These are phyloP conservation scores for Glaucopsyche alexis DNA, from an alignment of 2,888 invertebrate species.

Conservation along the genomic window DNA sequence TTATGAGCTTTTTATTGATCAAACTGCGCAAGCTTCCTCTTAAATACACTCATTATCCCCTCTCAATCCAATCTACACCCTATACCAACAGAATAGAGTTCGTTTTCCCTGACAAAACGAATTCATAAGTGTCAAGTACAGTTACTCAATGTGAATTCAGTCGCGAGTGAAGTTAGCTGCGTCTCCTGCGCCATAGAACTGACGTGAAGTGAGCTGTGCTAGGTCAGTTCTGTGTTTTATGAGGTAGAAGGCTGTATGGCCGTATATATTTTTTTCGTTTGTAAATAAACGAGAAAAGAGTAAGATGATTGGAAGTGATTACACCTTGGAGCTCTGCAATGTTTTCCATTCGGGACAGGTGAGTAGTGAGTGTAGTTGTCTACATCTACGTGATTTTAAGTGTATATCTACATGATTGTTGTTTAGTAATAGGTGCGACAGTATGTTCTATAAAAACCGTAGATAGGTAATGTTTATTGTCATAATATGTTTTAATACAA, in stretches of 20 bases:
- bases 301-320: slow-evolving; percentile 90
- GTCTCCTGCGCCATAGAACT: slow-evolving; percentile 46
- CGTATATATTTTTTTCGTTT: slow-evolving; percentile 43
- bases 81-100: slow-evolving; percentile 20
- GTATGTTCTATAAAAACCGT: not conserved
- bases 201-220: slow-evolving; percentile 59
- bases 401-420: not conserved
- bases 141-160: slow-evolving; percentile 55
- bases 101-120: slow-evolving; percentile 35
- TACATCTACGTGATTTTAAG: not conserved
- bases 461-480: not conserved
- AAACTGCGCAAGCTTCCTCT: not conserved
- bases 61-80: slow-evolving; percentile 33
- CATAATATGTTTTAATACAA: too few species aligned
- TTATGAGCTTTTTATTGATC: not conserved
- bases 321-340: slow-evolving; percentile 91
- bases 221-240: slow-evolving; percentile 52
- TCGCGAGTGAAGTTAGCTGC: slow-evolving; percentile 59
- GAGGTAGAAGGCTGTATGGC: slow-evolving; percentile 38
- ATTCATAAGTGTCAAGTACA: slow-evolving; percentile 51
- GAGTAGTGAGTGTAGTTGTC: slow-evolving; percentile 47
- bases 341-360: slow-evolving; percentile 95
- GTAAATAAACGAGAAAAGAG: slow-evolving; percentile 39
- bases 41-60: not conserved
- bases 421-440: not conserved